A percentile compares a stretch with the other conserved stretches of the same genome.
phyloP scores from a whole-genome alignment of 2,888 invertebrate genomes.

The Chrysolina haemoptera region DNA sequence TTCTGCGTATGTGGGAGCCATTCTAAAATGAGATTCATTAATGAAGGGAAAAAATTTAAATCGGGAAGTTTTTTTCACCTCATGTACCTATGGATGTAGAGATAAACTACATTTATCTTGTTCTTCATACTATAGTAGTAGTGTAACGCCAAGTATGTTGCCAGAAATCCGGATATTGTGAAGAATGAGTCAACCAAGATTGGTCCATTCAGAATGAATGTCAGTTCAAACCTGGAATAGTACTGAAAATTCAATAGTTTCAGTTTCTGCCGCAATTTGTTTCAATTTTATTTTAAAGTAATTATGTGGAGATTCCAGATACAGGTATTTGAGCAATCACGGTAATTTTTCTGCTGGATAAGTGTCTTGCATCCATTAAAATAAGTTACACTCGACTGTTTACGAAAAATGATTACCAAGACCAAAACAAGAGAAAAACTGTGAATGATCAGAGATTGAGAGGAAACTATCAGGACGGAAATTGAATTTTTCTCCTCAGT shows the following conservation, averaged over 20 bases:
- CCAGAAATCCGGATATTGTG: constrained; percentile 79
- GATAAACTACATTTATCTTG: constrained; percentile 73
- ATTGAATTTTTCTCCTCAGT: too few species aligned
- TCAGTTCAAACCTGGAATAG: constrained; percentile 59
- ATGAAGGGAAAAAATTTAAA: neutral
- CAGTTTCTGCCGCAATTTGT: neutral
- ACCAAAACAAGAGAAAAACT: too few species aligned
- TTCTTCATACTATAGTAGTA: constrained; percentile 77
- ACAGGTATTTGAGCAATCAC: too few species aligned
- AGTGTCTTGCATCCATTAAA: neutral
- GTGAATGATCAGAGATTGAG: too few species aligned
- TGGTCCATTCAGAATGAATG: constrained; percentile 76
- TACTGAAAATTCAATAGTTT: constrained; percentile 50
- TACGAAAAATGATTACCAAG: too few species aligned
- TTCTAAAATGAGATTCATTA: constrained; percentile 66
- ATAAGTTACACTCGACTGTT: neutral
- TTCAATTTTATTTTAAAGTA: too few species aligned
- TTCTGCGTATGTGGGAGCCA: constrained; percentile 73
- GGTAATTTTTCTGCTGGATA: too few species aligned
- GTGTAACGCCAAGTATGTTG: constrained; percentile 76
- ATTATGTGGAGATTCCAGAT: too few species aligned
- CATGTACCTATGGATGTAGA: constrained; percentile 77
- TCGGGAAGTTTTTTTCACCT: constrained; percentile 68
- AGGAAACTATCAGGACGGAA: too few species aligned
- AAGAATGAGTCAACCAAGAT: constrained; percentile 80